Evolutionary conservation across 2,113 vertebrate species (phyloP).

Genomic region (Plotosus lineatus): DNA sequence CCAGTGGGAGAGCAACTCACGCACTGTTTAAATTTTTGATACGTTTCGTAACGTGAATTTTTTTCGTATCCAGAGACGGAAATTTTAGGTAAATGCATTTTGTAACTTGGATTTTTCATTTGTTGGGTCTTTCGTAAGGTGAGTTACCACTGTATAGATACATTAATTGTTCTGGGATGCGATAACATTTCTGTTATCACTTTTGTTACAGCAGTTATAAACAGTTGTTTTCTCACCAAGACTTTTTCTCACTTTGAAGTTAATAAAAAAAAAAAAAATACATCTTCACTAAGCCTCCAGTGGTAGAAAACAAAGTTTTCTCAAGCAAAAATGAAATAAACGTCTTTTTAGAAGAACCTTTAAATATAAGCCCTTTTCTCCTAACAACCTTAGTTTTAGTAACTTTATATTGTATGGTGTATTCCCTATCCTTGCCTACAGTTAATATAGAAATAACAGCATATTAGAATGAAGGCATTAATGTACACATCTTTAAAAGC

Average conservation of each 20-base stretch:
- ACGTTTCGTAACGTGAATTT: no score
- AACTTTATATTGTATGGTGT: background rate
- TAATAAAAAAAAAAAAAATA: background rate
- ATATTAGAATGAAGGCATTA: background rate
- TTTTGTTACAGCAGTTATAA: background rate
- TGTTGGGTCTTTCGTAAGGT: no score
- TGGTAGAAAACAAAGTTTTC: background rate
- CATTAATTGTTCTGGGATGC: background rate
- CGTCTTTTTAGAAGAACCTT: background rate
- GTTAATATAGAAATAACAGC: background rate
- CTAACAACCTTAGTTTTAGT: background rate
- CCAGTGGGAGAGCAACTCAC: no score
- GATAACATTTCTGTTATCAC: conserved; percentile 1
- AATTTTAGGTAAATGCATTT: no score
- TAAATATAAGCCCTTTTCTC: background rate
- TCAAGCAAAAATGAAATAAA: background rate
- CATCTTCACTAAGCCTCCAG: background rate
- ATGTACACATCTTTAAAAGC: background rate
- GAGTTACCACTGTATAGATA: no score
- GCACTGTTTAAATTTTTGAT: no score
- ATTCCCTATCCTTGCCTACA: background rate
- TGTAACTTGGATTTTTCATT: no score
- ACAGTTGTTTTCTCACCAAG: background rate
- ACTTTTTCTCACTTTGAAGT: background rate
- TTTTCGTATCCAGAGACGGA: no score